Percentiles rank a stretch among this genome's conserved stretches.
These are phyloP conservation scores for Syngnathus floridae DNA, from an alignment of 2,113 vertebrate genomes.

Conservation along the genomic window DNA sequence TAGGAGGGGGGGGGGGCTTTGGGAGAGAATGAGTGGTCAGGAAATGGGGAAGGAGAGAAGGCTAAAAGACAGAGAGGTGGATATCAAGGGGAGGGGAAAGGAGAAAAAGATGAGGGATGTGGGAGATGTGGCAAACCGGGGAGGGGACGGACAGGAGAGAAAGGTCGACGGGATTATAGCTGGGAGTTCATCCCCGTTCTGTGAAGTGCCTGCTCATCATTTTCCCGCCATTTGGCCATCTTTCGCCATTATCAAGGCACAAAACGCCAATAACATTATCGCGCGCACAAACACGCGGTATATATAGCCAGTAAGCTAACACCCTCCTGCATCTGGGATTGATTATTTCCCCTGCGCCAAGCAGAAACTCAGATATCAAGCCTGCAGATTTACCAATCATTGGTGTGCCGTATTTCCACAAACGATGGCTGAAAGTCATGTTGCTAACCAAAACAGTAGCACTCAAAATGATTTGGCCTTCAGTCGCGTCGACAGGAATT, in stretches of 20 bases:
- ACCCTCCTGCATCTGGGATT: constrained; percentile 39
- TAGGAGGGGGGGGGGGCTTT: constrained; percentile 25
- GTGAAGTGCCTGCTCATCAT: constrained; percentile 61
- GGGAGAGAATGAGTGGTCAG: constrained; percentile 35
- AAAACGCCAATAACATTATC: constrained; percentile 50
- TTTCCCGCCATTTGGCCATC: constrained; percentile 59
- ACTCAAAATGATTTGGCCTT: background rate
- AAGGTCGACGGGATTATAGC: constrained; percentile 57
- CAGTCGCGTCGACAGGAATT: too few species aligned
- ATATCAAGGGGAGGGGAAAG: constrained; percentile 23
- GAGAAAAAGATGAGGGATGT: constrained; percentile 16
- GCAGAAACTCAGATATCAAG: constrained; percentile 39
- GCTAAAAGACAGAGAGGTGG: constrained; percentile 44
- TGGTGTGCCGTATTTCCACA: too few species aligned
- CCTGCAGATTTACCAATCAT: constrained; percentile 21
- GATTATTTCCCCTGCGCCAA: constrained; percentile 39
- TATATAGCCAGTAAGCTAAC: constrained; percentile 17
- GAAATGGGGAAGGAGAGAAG: constrained; percentile 40
- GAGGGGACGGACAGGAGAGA: constrained; percentile 11
- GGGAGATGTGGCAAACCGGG: constrained; percentile 6
- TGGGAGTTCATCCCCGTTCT: constrained; percentile 49
- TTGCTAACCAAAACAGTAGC: too few species aligned
- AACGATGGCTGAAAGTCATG: too few species aligned
- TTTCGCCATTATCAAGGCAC: constrained; percentile 45
- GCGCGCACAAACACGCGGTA: constrained; percentile 10